Percentiles rank a stretch among this genome's conserved stretches.
These are phyloP conservation scores for Sphenopsis melanotis DNA, from an alignment of 2,797 vertebrate species.

Conservation along the genomic window DNA sequence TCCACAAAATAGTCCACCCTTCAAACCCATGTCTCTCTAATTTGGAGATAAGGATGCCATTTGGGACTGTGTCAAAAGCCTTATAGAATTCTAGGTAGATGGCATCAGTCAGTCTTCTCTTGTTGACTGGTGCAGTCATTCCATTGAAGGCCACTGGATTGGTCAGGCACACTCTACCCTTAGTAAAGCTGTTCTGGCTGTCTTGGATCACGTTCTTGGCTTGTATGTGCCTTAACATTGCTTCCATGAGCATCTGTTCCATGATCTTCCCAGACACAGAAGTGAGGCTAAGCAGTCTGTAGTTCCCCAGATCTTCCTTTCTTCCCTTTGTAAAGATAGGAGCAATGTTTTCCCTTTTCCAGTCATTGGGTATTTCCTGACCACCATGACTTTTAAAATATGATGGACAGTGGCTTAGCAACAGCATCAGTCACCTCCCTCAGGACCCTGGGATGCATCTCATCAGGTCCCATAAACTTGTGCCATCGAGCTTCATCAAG, in stretches of 20 bases:
- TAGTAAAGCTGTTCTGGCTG: background rate
- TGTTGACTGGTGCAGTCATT: background rate
- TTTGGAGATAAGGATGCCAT: background rate
- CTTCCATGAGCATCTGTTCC: background rate
- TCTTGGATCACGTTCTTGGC: background rate
- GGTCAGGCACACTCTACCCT: background rate
- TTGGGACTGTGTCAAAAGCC: background rate
- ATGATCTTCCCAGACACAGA: background rate
- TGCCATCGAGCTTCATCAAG: background rate
- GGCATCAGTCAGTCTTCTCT: background rate
- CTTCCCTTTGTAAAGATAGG: background rate
- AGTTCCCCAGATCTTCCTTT: background rate
- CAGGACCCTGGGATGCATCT: background rate
- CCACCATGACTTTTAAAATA: background rate
- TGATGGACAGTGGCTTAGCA: background rate
- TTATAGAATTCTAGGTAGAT: background rate
- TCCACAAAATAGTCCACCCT: background rate
- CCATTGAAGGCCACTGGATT: background rate
- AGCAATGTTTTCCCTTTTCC: fast-evolving
- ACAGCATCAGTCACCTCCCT: background rate
- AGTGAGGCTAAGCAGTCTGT: background rate
- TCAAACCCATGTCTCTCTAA: background rate
- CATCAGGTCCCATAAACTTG: background rate
- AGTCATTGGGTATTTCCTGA: background rate
- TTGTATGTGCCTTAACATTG: background rate